Evolutionary conservation across 2,888 invertebrate species (phyloP), one percentile per base, ranked within the genome.

Genomic region (Netelia inedita): DNA sequence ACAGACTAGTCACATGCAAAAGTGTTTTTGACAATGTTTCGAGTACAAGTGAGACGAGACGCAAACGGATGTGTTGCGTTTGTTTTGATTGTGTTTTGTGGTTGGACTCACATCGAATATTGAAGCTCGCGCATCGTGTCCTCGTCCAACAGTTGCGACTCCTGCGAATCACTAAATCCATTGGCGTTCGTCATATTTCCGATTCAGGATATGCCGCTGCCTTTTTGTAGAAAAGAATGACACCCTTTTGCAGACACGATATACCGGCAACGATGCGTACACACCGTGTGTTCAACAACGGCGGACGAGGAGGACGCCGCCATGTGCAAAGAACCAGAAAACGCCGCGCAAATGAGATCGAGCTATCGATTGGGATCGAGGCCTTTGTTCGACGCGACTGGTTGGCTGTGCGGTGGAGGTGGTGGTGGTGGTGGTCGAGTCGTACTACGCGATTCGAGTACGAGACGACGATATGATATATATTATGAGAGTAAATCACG

Each of bases 81-180:
- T 28, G 41, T 1, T 63, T 43, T n/a, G 16, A 65, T 5, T 57
- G 11, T 65, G 1, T 73, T 11, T 57, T 50, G 41, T 50, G 63
- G 59, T 43, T 71, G 69, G 35, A 21, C 87, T 89, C 82, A 89
- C 86, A 89, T 75, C 73, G 86, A 79, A 23, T 73, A 63, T 11
- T 85, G 69, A 0, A 90, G 9, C 6, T 85, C 75, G 8, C 84
- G 61, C 16, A 83, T 88, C 0, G 76, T 83, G 14, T 85, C 89
- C 1, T 88, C 90, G 2, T 85, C 84, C 0, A 89, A 78, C 14
- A 90, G 46, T 14, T 76, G 86, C 0, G 90, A 90, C 21, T 88
- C 90, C 63, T 90, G 90, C 0, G 89, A 90, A 19, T 86, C 88
- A 19, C 88, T 87, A 35, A 83, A 88, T 10, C 79, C 86, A 55